Conservation (phyloP, 2,113 vertebrate species). For the Piliocolobus tephrosceles region DNA sequence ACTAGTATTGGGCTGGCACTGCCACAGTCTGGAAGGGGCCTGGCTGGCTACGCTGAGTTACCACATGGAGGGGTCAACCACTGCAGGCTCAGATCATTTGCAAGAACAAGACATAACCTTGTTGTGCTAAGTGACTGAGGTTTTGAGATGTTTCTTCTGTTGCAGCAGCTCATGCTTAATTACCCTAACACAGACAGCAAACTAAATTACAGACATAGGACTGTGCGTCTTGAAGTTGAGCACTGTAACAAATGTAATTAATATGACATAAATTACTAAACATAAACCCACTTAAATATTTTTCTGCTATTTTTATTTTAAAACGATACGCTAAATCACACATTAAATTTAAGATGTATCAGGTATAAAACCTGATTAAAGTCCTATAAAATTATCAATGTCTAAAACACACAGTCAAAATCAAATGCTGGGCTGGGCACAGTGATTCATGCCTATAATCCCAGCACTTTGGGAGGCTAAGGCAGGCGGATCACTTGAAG, state of each 20-base stretch:
- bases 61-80: not conserved
- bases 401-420: not conserved
- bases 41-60: not conserved
- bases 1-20: not conserved
- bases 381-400: not conserved
- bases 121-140: not conserved
- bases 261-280: constrained; percentile 4
- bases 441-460: too few species aligned
- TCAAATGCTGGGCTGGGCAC: not conserved
- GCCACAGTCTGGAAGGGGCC: not conserved
- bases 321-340: not conserved
- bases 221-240: constrained; percentile 16
- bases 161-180: not conserved
- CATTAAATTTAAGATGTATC: not conserved
- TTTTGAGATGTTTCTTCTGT: not conserved
- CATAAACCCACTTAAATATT: not conserved
- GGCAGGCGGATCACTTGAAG: too few species aligned
- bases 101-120: not conserved
- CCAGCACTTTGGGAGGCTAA: too few species aligned
- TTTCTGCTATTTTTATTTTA: constrained; percentile 18
- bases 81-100: not conserved
- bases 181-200: not conserved
- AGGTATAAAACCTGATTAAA: not conserved
- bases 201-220: constrained; percentile 12
- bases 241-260: constrained; percentile 9